phyloP scores from a whole-genome alignment of 2,113 vertebrate species.

The Bagarius yarrelli region DNA sequence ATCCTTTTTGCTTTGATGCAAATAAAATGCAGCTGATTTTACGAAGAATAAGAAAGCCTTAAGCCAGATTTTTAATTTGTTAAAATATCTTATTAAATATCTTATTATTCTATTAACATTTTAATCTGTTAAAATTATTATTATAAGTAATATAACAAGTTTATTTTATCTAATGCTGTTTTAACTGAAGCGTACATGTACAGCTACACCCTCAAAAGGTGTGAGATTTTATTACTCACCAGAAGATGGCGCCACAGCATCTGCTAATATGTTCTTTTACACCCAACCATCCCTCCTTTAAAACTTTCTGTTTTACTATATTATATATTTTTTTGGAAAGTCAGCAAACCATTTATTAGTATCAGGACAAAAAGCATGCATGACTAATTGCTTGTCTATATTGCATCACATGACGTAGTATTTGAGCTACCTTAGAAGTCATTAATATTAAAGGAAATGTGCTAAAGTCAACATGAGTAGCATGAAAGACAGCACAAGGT shows the following conservation, averaged over 20 bases:
- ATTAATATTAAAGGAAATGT: neutral
- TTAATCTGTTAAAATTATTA: too few species aligned
- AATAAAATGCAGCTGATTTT: too few species aligned
- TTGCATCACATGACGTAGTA: neutral
- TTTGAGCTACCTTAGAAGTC: neutral
- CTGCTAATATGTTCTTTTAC: neutral
- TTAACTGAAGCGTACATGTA: conserved; percentile 9
- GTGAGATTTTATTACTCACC: conserved; percentile 38
- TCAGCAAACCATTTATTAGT: neutral
- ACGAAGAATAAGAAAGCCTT: too few species aligned
- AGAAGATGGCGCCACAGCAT: conserved; percentile 57
- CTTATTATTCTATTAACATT: too few species aligned
- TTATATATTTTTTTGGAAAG: neutral
- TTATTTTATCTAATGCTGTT: conserved; percentile 3
- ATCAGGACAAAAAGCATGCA: neutral
- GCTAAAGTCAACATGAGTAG: conserved; percentile 57
- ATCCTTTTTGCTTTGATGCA: neutral
- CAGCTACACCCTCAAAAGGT: neutral
- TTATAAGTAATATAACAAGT: neutral
- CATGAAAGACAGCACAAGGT: conserved; percentile 55
- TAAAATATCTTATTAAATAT: too few species aligned
- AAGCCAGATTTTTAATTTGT: too few species aligned
- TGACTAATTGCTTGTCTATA: neutral
- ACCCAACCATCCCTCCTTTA: neutral
- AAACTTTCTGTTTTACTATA: neutral